Percentiles rank a stretch among this genome's conserved stretches.
These are phyloP conservation scores for Corythornis vintsioides DNA, from an alignment of 2,113 vertebrate species.

Conservation along the genomic window DNA sequence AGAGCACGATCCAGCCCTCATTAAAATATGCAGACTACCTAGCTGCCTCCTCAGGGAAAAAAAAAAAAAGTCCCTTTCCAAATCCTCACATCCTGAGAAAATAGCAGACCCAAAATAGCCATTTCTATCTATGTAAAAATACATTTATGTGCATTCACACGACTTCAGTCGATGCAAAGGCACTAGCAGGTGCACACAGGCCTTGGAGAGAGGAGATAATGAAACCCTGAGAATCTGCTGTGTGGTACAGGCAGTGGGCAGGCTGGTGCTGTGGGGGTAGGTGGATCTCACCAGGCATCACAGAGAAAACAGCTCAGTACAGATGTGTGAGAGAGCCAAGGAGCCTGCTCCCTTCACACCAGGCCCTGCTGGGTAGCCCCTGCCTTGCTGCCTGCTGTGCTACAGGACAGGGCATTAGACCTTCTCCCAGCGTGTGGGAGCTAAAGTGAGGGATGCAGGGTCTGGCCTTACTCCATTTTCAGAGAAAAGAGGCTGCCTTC, in stretches of 20 bases:
- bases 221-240: neutral
- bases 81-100: neutral
- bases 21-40: neutral
- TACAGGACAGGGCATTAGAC: neutral
- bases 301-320: neutral
- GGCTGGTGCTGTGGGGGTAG: neutral
- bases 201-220: neutral
- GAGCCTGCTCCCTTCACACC: neutral
- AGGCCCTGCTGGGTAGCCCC: too few relatives aligned
- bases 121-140: neutral
- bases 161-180: neutral
- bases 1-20: neutral
- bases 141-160: neutral
- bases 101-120: neutral
- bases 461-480: neutral
- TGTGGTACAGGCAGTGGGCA: neutral
- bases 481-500: neutral
- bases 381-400: neutral
- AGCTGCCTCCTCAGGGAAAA: neutral
- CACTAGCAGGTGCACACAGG: neutral
- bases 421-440: neutral
- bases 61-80: neutral
- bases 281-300: neutral
- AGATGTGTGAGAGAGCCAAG: neutral
- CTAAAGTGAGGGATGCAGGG: neutral